These are phyloP conservation scores for Zalophus californianus DNA, from an alignment of 2,797 vertebrate genomes.

Conservation along the genomic window DNA sequence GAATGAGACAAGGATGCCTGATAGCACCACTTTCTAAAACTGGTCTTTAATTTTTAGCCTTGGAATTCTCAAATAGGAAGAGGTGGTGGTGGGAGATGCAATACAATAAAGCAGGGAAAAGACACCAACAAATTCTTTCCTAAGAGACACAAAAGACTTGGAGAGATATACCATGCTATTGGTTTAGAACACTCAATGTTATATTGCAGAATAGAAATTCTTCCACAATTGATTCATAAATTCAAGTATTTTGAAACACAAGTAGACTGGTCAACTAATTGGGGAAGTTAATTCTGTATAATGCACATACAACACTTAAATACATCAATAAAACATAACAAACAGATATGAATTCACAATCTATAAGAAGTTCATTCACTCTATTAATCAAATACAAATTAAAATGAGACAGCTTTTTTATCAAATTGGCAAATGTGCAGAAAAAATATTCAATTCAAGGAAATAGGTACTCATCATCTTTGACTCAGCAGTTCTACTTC, in stretches of 20 bases:
- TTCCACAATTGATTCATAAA: slow-evolving; percentile 19
- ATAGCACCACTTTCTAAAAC: not conserved
- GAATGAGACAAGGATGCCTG: not conserved
- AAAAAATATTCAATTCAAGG: slow-evolving; percentile 33
- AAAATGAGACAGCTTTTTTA: slow-evolving; percentile 17
- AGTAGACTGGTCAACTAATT: not conserved
- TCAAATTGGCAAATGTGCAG: not conserved
- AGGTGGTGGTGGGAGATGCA: not conserved
- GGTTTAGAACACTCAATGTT: not conserved
- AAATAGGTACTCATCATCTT: not conserved
- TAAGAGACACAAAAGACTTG: not conserved
- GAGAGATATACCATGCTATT: not conserved
- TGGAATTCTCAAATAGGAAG: not conserved
- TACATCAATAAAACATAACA: slow-evolving; percentile 31
- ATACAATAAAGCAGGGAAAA: not conserved
- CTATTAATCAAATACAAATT: slow-evolving; percentile 14
- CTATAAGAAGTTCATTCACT: not conserved
- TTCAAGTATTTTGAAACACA: slow-evolving; percentile 41
- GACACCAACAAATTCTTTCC: not conserved
- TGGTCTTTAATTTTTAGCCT: slow-evolving; percentile 34
- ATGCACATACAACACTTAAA: slow-evolving; percentile 17
- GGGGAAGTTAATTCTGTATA: not conserved
- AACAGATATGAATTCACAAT: slow-evolving; percentile 4
- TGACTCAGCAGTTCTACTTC: not conserved
- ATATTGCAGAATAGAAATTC: not conserved